Percentiles rank a stretch among this genome's conserved stretches.
Evolutionary conservation across 2,113 vertebrate genomes (phyloP).

Genomic region (Vimba vimba): DNA sequence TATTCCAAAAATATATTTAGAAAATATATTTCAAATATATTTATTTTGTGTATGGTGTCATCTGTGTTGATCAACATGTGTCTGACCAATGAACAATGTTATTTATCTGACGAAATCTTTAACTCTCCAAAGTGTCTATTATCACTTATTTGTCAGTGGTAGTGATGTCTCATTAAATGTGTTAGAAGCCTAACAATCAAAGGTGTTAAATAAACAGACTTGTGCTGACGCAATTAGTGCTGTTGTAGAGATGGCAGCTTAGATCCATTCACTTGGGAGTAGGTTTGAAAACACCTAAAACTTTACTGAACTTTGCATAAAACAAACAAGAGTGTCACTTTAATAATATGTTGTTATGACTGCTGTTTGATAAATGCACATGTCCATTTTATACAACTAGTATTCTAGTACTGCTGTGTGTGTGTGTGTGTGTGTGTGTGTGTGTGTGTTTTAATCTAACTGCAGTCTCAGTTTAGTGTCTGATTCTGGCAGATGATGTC

Average conservation of each 20-base stretch:
- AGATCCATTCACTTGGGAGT: not conserved
- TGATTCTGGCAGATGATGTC: not conserved
- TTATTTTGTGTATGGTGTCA: no score
- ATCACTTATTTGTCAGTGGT: not conserved
- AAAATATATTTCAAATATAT: no score
- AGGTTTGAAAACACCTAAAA: not conserved
- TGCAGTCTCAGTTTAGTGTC: not conserved
- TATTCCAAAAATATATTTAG: no score
- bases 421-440: not conserved
- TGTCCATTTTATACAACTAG: not conserved
- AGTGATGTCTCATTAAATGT: conserved; percentile 10
- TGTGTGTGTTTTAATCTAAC: not conserved
- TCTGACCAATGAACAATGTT: not conserved
- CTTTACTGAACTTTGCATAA: not conserved
- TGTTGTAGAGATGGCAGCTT: not conserved
- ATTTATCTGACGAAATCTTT: not conserved
- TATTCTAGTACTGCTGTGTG: not conserved
- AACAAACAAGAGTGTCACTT: not conserved
- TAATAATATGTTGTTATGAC: not conserved
- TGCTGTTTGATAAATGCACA: not conserved
- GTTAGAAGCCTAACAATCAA: not conserved
- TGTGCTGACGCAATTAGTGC: not conserved
- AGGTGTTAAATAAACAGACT: conserved; percentile 18
- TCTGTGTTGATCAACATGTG: not conserved
- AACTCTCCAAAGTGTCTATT: conserved; percentile 10